phyloP scores from a whole-genome alignment of 1,140 invertebrate species.

The Telenomus remus region DNA sequence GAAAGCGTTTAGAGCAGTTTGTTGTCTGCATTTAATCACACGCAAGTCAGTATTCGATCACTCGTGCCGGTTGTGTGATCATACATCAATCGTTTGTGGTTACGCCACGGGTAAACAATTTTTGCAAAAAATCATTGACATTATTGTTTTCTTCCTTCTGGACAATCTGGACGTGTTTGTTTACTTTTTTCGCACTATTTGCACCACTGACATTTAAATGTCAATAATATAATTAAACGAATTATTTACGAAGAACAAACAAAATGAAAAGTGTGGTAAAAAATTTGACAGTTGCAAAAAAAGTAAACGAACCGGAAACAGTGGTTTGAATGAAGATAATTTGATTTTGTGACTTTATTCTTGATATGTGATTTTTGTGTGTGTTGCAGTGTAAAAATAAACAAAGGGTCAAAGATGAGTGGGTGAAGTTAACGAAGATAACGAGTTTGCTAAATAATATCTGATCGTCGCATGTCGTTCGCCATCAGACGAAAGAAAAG shows the following conservation, averaged over 20 bases:
- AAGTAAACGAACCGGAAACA: too few species aligned
- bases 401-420: slow-evolving; percentile 27
- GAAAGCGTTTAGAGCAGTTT: slow-evolving; percentile 1
- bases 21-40: background rate
- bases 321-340: too few species aligned
- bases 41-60: slow-evolving; percentile 14
- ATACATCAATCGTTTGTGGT: background rate
- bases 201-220: slow-evolving; percentile 24
- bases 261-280: background rate
- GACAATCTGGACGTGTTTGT: background rate
- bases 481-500: slow-evolving; percentile 21
- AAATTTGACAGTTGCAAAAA: background rate
- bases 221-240: background rate
- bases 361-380: background rate
- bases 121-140: background rate
- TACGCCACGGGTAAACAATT: slow-evolving; percentile 8
- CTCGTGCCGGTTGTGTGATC: slow-evolving; percentile 15
- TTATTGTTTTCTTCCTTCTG: background rate
- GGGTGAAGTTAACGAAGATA: slow-evolving; percentile 15
- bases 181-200: slow-evolving; percentile 1
- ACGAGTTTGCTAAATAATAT: slow-evolving; percentile 16
- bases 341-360: background rate
- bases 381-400: slow-evolving; percentile 10
- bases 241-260: background rate
- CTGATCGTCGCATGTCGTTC: slow-evolving; percentile 26